Base-by-base conservation (phyloP, 2,113 vertebrate genomes). In the Phyllopteryx taeniolatus region DNA sequence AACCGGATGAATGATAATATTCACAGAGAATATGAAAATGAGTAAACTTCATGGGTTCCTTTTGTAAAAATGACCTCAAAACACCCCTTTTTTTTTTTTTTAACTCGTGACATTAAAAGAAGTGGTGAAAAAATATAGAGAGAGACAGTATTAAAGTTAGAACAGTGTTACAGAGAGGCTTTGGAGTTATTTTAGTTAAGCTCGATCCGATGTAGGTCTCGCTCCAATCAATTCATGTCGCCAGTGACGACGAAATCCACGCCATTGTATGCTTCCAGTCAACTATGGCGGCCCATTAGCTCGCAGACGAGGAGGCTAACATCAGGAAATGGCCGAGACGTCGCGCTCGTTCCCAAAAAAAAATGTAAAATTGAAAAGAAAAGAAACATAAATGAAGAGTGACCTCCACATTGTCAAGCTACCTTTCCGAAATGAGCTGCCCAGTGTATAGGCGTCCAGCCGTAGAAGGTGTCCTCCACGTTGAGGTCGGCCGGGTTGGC, bases 381-480 rank as follows among this genome's bases (percentile, higher is more conserved):
- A 14, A 10, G 0, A n/a, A 20, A 2, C 2, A 8, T 13, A 5
- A 35, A 44, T 13, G 8, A 42, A 49, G 67, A 17, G 20, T 7
- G 6, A 17, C 8, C 4, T 0, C 1, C 8, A n/a, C 3, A 11
- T 1, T 3, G 57, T 60, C 57, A 15, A 17, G 13, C 5, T 93
- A 96, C 97, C 97, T 97, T 97, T 85, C 97, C 97, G 78, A 99
- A 99, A 85, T 98, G 96, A 73, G 97, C 95, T 80, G 95, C 96
- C 96, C 97, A 98, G 81, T 99, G 97, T 81, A 99, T 92, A 12
- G 97, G 96, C 49, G 96, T 97, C 97, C 97, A 99, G 77, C 97
- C 97, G 84, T 99, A 99, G 85, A 97, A 98, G 68, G 95, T 95
- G 87, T 98, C 97, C 87, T 99, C 97, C 56, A 93, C 93, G 3